Percentiles rank a stretch among this genome's conserved stretches.
These are phyloP conservation scores for Lytechinus variegatus DNA, from an alignment of 35 echinoderm and acorn worm genomes.

Conservation along the genomic window DNA sequence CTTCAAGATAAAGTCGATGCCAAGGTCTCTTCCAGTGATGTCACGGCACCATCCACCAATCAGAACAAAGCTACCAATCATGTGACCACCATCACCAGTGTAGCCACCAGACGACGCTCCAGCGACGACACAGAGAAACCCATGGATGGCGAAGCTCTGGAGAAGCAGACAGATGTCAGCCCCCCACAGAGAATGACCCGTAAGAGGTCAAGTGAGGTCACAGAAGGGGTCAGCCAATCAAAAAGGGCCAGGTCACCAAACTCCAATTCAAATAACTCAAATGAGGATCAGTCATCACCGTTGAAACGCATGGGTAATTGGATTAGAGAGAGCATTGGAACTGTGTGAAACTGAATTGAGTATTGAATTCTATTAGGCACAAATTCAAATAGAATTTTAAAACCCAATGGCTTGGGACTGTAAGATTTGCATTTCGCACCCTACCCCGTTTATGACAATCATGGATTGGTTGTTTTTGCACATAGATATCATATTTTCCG, in stretches of 20 bases:
- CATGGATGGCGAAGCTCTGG: background rate
- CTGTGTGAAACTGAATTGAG: background rate
- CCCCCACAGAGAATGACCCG: background rate
- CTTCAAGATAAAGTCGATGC: background rate
- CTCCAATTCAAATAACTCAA: background rate
- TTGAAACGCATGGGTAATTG: background rate
- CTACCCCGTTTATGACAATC: too few relatives aligned
- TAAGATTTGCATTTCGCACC: too few relatives aligned
- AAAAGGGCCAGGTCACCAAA: conserved; percentile 16
- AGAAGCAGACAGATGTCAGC: background rate
- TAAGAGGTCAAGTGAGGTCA: background rate
- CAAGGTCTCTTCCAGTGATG: background rate
- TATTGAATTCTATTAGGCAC: background rate
- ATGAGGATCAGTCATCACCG: background rate
- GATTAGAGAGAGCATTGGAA: background rate
- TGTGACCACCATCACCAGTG: conserved; percentile 40
- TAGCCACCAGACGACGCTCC: background rate
- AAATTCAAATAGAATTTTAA: too few relatives aligned
- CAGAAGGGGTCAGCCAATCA: background rate
- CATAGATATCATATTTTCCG: too few relatives aligned
- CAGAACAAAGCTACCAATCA: background rate
- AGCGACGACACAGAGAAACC: background rate
- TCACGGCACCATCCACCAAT: background rate
- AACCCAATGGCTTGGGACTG: too few relatives aligned
- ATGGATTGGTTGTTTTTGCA: too few relatives aligned